A percentile compares a stretch with the other conserved stretches of the same genome.
phyloP scores from a whole-genome alignment of 1,140 invertebrate genomes.

The Neomicropteryx cornuta region DNA sequence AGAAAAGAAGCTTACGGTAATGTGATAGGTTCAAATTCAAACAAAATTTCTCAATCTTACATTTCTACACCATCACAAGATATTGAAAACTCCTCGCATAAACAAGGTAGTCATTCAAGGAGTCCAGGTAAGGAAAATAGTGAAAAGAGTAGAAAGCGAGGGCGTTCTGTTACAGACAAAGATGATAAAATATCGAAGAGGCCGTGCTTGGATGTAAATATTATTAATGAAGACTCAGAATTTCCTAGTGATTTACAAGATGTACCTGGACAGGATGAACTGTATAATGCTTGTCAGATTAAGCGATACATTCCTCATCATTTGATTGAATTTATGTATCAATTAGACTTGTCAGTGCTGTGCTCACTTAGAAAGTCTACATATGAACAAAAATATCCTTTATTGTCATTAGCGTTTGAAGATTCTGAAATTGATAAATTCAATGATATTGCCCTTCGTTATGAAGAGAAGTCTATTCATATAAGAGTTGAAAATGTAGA shows the following conservation, averaged over 20 bases:
- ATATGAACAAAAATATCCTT: constrained; percentile 12
- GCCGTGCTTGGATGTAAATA: constrained; percentile 7
- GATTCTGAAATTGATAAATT: constrained; percentile 13
- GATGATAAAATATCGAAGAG: constrained; percentile 8
- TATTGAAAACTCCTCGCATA: constrained; percentile 8
- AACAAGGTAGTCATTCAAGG: constrained; percentile 6
- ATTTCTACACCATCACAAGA: constrained; percentile 9
- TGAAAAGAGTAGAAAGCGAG: constrained; percentile 9
- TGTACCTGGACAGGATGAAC: constrained; percentile 7
- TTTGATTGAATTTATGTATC: constrained; percentile 10
- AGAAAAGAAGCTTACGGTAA: constrained; percentile 8
- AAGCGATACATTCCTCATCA: constrained; percentile 8
- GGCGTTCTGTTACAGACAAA: constrained; percentile 8
- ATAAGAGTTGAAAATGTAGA: constrained; percentile 15
- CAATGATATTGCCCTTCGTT: constrained; percentile 12
- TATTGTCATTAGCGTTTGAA: constrained; percentile 11
- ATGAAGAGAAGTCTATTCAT: constrained; percentile 12
- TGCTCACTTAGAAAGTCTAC: constrained; percentile 14
- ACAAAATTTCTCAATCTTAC: constrained; percentile 5
- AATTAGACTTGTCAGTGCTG: constrained; percentile 12
- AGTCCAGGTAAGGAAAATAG: constrained; percentile 5
- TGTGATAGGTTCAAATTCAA: constrained; percentile 9
- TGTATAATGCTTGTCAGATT: constrained; percentile 8
- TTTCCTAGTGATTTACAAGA: constrained; percentile 1
- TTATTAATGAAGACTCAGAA: constrained; percentile 8